Evolutionary conservation across 2,113 vertebrate genomes (phyloP), one percentile per base, ranked within the genome.

Genomic region (Cephalopterus ornatus): DNA sequence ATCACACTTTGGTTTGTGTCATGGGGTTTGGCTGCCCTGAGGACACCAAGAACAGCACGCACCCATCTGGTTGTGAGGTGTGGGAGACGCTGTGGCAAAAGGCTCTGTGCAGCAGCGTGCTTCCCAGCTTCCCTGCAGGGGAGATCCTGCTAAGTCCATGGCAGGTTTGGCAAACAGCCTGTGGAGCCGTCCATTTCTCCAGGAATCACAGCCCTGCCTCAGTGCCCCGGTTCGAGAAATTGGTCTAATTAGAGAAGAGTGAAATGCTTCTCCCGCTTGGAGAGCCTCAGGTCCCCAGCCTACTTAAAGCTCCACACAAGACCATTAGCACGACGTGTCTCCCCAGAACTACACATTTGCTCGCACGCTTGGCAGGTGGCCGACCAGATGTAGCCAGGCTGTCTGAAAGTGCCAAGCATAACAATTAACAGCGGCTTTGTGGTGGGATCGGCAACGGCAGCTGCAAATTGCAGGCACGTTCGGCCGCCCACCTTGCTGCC

Each of bases 371-470:
- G 89, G 94, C 95, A 58, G 46, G 89, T 6, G 1, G 93, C 80
- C 44, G 8, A 46, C 24, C 94, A 96, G 92, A 79, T 70, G 90
- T 21, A 88, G 92, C 75, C 85, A 46, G 76, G 75, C 88, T 82
- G 87, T 19, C 62, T 46, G 93, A 71, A 87, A 87, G 89, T 94
- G 96, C 95, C 94, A 76, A 91, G 85, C 92, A 47, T 52, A 75
- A 92, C 91, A 89, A 91, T 89, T 62, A 93, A 73, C 78, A 37
- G 65, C 7, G 2, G 7, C 55, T 70, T 83, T 23, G 4, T 47
- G 79, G 94, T 65, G 44, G 73, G 71, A 42, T 5, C 68, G 83
- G 78, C 58, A 35, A 22, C 3, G 74, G 76, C 77, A 92, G 77
- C 70, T 44, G 74, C 46, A 68, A 66, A 18, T 28, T 4, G 2